Conservation (phyloP, 2,113 vertebrate genomes). For the Castor canadensis region DNA sequence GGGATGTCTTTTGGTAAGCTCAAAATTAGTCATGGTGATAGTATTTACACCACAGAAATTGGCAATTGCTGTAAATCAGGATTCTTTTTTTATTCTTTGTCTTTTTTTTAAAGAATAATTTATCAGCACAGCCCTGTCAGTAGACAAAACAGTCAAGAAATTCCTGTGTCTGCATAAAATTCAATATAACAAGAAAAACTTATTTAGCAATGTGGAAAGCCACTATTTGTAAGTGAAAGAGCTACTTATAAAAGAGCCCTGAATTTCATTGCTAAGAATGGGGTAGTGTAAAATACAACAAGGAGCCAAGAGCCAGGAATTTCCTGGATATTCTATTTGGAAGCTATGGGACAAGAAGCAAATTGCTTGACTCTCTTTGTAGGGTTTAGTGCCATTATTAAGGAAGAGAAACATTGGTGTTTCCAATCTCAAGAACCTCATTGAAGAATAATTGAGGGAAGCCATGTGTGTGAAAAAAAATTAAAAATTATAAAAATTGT, state of each 20-base stretch:
- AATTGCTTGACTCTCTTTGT: neutral
- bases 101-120: neutral
- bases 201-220: neutral
- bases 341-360: neutral
- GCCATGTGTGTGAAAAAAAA: neutral
- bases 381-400: neutral
- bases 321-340: neutral
- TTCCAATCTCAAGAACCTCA: neutral
- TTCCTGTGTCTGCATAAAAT: neutral
- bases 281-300: neutral
- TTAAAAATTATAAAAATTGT: neutral
- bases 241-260: neutral
- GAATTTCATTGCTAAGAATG: neutral
- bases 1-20: neutral
- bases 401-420: neutral
- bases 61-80: neutral
- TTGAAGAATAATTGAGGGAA: neutral
- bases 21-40: neutral
- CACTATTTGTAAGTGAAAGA: neutral
- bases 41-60: neutral
- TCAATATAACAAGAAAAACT: neutral
- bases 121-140: neutral
- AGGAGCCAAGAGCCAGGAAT: neutral
- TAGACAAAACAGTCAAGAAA: neutral
- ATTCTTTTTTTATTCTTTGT: neutral